Base-by-base conservation (phyloP, 2,888 invertebrate genomes). In the Crossocerus cetratus region DNA sequence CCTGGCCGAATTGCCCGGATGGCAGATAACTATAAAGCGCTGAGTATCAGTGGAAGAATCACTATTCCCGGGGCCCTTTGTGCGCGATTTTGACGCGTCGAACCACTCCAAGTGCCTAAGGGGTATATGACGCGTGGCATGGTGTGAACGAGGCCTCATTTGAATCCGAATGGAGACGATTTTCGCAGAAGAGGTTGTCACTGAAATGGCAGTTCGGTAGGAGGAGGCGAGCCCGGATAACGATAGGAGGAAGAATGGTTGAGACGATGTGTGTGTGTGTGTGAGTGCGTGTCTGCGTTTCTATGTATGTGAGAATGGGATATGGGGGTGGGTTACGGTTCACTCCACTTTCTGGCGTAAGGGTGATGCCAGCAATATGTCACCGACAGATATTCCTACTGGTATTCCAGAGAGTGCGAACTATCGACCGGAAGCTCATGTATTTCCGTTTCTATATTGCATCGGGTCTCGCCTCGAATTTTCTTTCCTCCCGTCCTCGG, bases 161-260 rank as follows among this genome's bases (percentile, higher is more conserved):
- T 89, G 89, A 89, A 89, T 90, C 84, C 89, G 88, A 89, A 90
- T 89, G 86, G 88, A 87, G 87, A 86, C 86, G 88, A 87, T 87
- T 87, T 86, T 87, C 86, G 85, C 84, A 83, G 84, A 86, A 84
- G 85, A 86, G 84, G 82, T 77, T 86, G 87, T 88, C 86, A 84
- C 82, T 81, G 83, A 86, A 87, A 86, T 86, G 83, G 84, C 83
- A 73, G 82, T 68, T 76, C 71, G 67, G 61, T 69, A 54, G 71
- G 61, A 76, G 67, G 71, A 57, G 71, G 65, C 54, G 57, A 3
- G 53, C 58, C 45, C 42, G 43, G 42, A 16, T 23, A 44, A 60
- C 42, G 11, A 32, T 54, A 61, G 43, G 23, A 18, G 57, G 21
- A 32, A 21, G 54, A 13, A 22, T 49, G 63, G n/a, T 45, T 43